Evolutionary conservation across 2,113 vertebrate genomes (phyloP).

Genomic region (Semnornis frantzii): DNA sequence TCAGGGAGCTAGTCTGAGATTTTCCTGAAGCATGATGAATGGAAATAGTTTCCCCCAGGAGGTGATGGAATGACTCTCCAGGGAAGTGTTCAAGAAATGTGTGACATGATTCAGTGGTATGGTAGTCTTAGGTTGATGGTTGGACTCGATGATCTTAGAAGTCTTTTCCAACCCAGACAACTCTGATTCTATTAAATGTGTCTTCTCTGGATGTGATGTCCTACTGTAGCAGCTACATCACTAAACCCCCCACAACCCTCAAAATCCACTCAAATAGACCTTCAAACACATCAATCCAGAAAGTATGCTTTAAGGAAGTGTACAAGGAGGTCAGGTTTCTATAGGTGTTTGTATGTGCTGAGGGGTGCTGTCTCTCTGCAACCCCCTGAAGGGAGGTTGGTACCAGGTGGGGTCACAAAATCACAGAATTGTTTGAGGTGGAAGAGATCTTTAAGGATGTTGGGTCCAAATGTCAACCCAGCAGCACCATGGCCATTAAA

Average conservation of each 20-base stretch:
- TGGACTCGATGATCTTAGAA: no score
- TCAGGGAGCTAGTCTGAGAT: accelerated
- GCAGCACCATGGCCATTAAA: no score
- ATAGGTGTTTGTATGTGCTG: accelerated
- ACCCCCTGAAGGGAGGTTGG: background rate
- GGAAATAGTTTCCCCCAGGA: background rate
- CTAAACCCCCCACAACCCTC: accelerated
- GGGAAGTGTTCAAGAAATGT: no score
- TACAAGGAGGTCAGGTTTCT: background rate
- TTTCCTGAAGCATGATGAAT: background rate
- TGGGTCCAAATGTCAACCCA: no score
- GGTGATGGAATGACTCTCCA: no score
- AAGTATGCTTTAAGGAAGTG: background rate
- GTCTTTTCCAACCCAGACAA: no score
- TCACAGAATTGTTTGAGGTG: no score
- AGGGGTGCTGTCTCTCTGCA: background rate
- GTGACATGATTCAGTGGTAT: no score
- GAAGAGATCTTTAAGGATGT: no score
- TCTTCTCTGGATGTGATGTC: background rate
- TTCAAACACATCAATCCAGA: background rate
- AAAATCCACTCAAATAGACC: background rate
- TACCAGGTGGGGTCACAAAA: no score
- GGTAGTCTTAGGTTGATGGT: no score
- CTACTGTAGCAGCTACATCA: accelerated
- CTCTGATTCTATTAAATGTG: no score